Base-by-base conservation (phyloP, 2,888 invertebrate genomes). In the Bombylius major region DNA sequence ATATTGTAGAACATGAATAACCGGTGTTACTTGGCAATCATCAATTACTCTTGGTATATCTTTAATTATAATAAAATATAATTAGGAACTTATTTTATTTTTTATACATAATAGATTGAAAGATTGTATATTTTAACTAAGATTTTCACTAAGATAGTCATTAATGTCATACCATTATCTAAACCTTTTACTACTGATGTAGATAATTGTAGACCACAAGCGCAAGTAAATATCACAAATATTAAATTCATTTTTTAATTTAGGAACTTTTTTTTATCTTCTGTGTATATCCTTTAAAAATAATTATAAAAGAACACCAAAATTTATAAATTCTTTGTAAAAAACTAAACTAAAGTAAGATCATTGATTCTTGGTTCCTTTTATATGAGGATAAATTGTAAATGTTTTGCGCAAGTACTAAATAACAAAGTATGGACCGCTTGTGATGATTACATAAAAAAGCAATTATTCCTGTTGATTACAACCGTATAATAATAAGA, bases 21-120 rank as follows among this genome's bases (percentile, higher is more conserved):
- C 93, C 3, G 92, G 92, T 4, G 91, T 91, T 65, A 94, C 85
- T 72, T 89, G 87, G 67, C 94, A 94, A 70, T 92, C 91, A 69
- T 91, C 92, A 7, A 58, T 56, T 4, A 53, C 58, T 5, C 50
- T 47, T 53, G 42, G 47, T 32, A 50, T 47, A 48, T 50, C 55
- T 60, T 55, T 48, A 58, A 57, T 59, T 54, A 55, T 54, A 57
- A 54, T 33, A 51, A 46, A 46, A 47, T 50, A 11, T 46, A 55
- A 50, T 23, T 23, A 23, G 3, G 3, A 23, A 23, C 23, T 23
- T 23, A 23, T 23, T 23, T 44, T 46, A 23, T 23, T 23, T 23
- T 23, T 23, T 23, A 23, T n/a, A n/a, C n/a, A n/a, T 3, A 23
- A 23, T 23, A 23, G 1, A 23, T 23, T 23, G 23, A 23, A 23